Conservation (phyloP, 2,888 invertebrate genomes). For the Volucella inflata region DNA sequence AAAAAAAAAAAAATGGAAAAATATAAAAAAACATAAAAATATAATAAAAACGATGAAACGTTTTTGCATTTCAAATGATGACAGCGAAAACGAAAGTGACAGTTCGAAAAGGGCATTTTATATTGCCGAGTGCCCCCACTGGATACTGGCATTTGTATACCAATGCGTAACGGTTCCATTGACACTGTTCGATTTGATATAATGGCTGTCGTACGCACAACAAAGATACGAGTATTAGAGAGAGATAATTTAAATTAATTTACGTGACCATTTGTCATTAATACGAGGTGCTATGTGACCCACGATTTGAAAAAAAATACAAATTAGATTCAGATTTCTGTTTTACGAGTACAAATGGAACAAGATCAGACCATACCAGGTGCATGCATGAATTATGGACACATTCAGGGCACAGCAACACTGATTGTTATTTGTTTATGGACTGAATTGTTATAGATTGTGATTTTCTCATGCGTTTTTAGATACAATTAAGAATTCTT, state of each 20-base stretch:
- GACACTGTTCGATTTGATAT: neutral
- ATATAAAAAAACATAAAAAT: too few species aligned
- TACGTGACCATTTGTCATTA: conserved; percentile 52
- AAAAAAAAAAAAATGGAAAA: too few species aligned
- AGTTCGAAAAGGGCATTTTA: conserved; percentile 29
- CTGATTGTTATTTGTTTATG: conserved; percentile 14
- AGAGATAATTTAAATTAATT: conserved; percentile 27
- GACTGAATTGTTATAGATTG: conserved; percentile 53
- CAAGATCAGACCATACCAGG: conserved; percentile 26
- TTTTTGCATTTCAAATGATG: conserved; percentile 66
- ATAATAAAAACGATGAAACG: too few species aligned
- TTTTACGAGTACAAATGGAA: conserved; percentile 23
- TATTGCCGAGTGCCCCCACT: conserved; percentile 9
- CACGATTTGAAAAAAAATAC: conserved; percentile 40
- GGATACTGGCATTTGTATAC: conserved; percentile 30
- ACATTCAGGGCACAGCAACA: conserved; percentile 22
- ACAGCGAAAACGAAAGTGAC: conserved; percentile 70
- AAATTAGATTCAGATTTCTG: conserved; percentile 40
- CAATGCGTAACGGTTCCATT: conserved; percentile 13
- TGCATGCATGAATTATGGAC: conserved; percentile 56
- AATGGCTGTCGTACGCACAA: conserved; percentile 30
- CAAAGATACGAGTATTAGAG: conserved; percentile 9
- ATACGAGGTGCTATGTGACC: conserved; percentile 8
- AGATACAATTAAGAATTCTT: conserved; percentile 62
- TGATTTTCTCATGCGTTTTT: conserved; percentile 64